Base-by-base conservation (phyloP, 1,140 invertebrate genomes). In the Cotesia typhae region DNA sequence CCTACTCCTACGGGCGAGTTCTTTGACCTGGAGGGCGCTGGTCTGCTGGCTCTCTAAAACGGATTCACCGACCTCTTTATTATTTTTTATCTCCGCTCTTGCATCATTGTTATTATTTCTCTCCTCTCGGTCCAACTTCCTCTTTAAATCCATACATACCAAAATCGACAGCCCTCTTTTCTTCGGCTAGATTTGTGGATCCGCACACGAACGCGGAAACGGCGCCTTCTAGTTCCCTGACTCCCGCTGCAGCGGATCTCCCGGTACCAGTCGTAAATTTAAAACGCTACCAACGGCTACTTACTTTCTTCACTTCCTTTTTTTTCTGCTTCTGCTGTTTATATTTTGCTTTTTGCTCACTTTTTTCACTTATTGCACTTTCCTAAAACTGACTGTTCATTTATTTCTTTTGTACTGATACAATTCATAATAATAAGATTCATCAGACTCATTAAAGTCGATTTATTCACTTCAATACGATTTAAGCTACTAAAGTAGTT, bases 1-100 rank as follows among this genome's bases (percentile, higher is more conserved):
- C 70, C 66, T 72, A 72, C 67, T n/a, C n/a, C 17, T 71, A 75
- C 71, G 71, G 55, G 57, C 52, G 36, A 70, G 74, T 67, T 75
- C 69, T 60, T 64, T 53, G 67, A 65, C 72, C 69, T 60, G 17
- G 7, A 9, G 60, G 35, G 17, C 41, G 41, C 41, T 47, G 41
- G 41, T 47, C 41, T 47, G 41, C 41, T 47, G 10, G 6, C 41
- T 47, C 41, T 47, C 41, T 47, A 47, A 47, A 47, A 47, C 41
- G 41, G 41, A 47, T 47, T 47, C 41, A 47, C 41, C 41, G 5
- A 6, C 6, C 47, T 61, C 52, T 68, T 68, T 57, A 12, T 28
- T 38, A 47, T 59, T 38, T 63, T 67, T 67, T 53, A 63, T 28
- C 35, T 60, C 38, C 28, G 28, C 28, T 28, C 28, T 1, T 28